Percentiles rank a stretch among this genome's conserved stretches.
Evolutionary conservation across 2,888 invertebrate genomes (phyloP).

Genomic region (Ametastegia equiseti): DNA sequence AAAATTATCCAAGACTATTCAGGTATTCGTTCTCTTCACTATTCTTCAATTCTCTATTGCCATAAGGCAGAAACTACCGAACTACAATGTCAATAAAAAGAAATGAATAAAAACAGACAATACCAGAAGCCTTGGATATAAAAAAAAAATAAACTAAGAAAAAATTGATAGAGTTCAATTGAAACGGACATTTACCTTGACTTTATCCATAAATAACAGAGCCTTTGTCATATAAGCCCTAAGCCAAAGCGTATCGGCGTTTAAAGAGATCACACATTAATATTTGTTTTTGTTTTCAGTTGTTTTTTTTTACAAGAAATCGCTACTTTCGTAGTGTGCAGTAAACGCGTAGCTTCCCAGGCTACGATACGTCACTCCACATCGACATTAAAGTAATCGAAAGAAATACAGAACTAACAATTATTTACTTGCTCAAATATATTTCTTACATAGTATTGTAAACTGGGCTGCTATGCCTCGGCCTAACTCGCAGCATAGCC

Average conservation of each 20-base stretch:
- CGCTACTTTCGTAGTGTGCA: neutral
- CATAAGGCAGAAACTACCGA: neutral
- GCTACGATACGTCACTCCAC: neutral
- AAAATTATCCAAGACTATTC: neutral
- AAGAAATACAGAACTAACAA: neutral
- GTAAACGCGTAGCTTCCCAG: neutral
- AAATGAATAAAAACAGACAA: neutral
- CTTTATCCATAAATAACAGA: constrained; percentile 29
- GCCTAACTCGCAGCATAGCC: constrained; percentile 89
- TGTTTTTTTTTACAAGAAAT: constrained; percentile 31
- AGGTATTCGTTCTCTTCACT: neutral
- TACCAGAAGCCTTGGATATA: neutral
- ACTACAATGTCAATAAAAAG: neutral
- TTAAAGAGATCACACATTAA: constrained; percentile 63
- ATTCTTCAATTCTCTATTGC: neutral
- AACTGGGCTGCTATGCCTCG: constrained; percentile 88
- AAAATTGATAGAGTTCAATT: neutral
- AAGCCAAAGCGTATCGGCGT: constrained; percentile 58
- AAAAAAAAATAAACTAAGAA: neutral
- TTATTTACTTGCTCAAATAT: neutral
- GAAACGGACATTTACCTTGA: constrained; percentile 20
- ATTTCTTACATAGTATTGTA: constrained; percentile 91
- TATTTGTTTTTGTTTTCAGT: no score
- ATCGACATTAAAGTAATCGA: neutral
- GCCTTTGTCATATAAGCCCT: constrained; percentile 39